These are phyloP conservation scores for Muscina levida DNA, from an alignment of 2,888 invertebrate species.

Conservation along the genomic window DNA sequence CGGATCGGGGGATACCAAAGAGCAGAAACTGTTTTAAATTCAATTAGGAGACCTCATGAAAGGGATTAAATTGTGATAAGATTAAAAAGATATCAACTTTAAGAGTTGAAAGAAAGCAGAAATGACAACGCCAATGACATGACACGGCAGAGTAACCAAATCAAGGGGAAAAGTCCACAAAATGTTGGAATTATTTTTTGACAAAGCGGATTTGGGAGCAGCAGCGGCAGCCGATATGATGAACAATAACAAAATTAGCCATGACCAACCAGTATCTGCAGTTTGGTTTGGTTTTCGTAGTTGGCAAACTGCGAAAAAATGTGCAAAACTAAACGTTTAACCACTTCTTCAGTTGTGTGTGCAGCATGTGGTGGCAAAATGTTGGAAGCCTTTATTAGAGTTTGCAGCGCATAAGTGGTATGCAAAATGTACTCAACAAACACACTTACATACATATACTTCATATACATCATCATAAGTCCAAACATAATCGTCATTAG, in stretches of 20 bases:
- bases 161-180: conserved; percentile 36
- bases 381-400: conserved; percentile 11
- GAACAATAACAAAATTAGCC: conserved; percentile 58
- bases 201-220: conserved; percentile 62
- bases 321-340: conserved; percentile 57
- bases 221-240: conserved; percentile 32
- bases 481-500: conserved; percentile 22
- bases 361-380: conserved; percentile 18
- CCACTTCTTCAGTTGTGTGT: conserved; percentile 44
- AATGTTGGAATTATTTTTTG: conserved; percentile 48
- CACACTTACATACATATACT: not conserved
- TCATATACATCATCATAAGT: not conserved
- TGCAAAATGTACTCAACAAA: conserved; percentile 15
- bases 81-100: conserved; percentile 59
- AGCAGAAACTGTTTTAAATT: conserved; percentile 59
- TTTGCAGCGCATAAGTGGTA: conserved; percentile 2
- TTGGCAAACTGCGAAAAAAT: conserved; percentile 47
- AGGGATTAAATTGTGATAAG: conserved; percentile 65
- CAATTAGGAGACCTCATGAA: conserved; percentile 63
- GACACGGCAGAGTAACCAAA: conserved; percentile 54
- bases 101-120: conserved; percentile 40
- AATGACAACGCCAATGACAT: conserved; percentile 58
- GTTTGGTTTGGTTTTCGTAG: conserved; percentile 9
- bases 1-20: conserved; percentile 27
- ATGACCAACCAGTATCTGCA: conserved; percentile 38